Conservation (phyloP, 2,113 vertebrate species). For the Crotalus horridus region DNA sequence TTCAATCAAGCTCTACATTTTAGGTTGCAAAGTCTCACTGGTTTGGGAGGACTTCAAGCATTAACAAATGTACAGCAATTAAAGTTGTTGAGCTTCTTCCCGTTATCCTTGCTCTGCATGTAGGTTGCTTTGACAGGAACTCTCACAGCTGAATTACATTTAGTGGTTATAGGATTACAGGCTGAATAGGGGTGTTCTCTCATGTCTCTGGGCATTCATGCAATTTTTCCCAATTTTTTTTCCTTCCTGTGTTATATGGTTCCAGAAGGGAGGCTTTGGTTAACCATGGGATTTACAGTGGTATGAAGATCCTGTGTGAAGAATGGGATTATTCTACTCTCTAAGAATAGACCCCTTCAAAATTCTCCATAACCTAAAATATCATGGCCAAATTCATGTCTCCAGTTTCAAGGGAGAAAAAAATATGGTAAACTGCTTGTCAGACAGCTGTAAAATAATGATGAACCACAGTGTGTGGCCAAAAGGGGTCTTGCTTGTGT, state of each 20-base stretch:
- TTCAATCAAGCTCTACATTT: background rate
- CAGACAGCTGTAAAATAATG: background rate
- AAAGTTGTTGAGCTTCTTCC: background rate
- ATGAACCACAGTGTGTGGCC: background rate
- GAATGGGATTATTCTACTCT: background rate
- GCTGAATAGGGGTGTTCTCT: constrained; percentile 9
- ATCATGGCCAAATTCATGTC: background rate
- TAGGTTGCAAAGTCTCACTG: background rate
- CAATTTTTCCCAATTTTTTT: background rate
- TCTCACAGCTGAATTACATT: background rate
- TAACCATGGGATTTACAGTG: background rate
- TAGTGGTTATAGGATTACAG: background rate
- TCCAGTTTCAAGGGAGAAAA: background rate
- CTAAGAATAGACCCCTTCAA: background rate
- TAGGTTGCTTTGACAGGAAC: background rate
- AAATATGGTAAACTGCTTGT: background rate
- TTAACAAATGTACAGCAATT: background rate
- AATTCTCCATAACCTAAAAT: background rate
- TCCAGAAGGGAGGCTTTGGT: background rate
- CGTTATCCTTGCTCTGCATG: background rate
- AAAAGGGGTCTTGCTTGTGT: background rate
- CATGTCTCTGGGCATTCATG: background rate
- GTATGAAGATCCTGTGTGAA: background rate
- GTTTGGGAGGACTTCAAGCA: background rate
- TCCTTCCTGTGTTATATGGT: background rate